phyloP scores from a whole-genome alignment of 2,797 vertebrate species.

The Sebastes cheni region DNA sequence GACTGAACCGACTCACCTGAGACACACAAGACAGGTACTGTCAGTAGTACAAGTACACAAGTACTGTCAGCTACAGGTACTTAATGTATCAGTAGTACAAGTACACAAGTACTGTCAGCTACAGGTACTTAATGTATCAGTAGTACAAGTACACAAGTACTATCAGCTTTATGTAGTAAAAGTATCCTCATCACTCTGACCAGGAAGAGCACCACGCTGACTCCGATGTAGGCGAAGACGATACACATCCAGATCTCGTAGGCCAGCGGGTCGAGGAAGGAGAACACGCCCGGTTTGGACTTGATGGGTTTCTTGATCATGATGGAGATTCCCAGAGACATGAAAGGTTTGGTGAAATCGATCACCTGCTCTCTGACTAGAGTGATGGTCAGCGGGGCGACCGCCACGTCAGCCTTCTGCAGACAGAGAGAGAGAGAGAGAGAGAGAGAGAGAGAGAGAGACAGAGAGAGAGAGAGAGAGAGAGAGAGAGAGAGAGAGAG shows the following conservation, averaged over 20 bases:
- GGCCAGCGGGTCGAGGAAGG: conserved; percentile 95
- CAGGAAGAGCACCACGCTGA: conserved; percentile 96
- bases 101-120: background rate
- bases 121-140: too few relatives aligned
- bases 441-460: too few relatives aligned
- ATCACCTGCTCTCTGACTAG: conserved; percentile 97
- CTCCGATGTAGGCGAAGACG: conserved; percentile 97
- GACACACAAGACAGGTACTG: background rate
- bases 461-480: too few relatives aligned
- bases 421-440: background rate
- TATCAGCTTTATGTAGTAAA: background rate
- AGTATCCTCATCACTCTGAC: conserved; percentile 59
- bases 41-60: background rate
- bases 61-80: background rate
- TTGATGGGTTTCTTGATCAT: conserved; percentile 99
- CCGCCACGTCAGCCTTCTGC: conserved; percentile 94
- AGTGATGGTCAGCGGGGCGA: conserved; percentile 96
- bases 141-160: background rate
- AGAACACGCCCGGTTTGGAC: conserved; percentile 97
- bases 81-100: background rate
- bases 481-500: too few relatives aligned
- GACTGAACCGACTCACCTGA: conserved; percentile 85
- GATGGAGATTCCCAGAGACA: conserved; percentile 97
- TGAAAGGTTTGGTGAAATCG: conserved; percentile 97
- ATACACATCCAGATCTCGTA: conserved; percentile 99